A percentile compares a stretch with the other conserved stretches of the same genome.
Conservation (phyloP, 2,113 vertebrate genomes). For the Lethenteron camtschaticum region DNA sequence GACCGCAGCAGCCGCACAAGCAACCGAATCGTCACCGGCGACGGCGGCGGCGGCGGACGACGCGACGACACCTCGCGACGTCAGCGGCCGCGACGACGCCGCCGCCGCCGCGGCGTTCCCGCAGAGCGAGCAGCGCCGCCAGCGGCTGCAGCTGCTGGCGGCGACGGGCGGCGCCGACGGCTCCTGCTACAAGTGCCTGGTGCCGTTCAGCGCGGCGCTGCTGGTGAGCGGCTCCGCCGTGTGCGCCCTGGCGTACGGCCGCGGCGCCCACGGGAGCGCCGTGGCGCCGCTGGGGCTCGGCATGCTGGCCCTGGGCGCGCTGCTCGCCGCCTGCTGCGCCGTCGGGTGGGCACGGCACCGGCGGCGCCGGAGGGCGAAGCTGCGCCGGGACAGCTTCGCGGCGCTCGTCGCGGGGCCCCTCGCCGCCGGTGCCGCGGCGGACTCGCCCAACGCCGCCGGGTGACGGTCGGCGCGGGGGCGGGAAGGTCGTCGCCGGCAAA, state of each 20-base stretch:
- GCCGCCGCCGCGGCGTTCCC: too few species aligned
- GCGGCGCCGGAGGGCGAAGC: constrained; percentile 33
- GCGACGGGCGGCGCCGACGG: constrained; percentile 58
- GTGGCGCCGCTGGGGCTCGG: constrained; percentile 51
- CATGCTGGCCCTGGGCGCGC: constrained; percentile 32
- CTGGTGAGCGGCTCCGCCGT: constrained; percentile 51
- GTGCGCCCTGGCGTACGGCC: constrained; percentile 58
- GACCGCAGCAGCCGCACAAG: too few species aligned
- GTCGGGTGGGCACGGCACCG: constrained; percentile 48
- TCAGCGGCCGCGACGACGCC: too few species aligned
- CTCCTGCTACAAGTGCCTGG: constrained; percentile 69
- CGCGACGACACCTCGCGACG: too few species aligned
- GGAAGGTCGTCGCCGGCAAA: not conserved
- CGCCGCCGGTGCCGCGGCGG: constrained; percentile 17
- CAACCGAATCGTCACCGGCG: too few species aligned
- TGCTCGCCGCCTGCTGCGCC: constrained; percentile 37
- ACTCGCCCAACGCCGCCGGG: not conserved
- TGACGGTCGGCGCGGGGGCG: not conserved
- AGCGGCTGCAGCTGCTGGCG: constrained; percentile 1
- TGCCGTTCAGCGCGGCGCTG: constrained; percentile 61
- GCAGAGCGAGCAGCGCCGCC: too few species aligned
- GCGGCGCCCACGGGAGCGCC: constrained; percentile 45
- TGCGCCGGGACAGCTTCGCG: constrained; percentile 27
- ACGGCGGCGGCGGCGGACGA: too few species aligned
- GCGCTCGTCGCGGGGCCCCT: constrained; percentile 36